Evolutionary conservation across 2,797 vertebrate genomes (phyloP).

Genomic region (Macroramphosus scolopax): DNA sequence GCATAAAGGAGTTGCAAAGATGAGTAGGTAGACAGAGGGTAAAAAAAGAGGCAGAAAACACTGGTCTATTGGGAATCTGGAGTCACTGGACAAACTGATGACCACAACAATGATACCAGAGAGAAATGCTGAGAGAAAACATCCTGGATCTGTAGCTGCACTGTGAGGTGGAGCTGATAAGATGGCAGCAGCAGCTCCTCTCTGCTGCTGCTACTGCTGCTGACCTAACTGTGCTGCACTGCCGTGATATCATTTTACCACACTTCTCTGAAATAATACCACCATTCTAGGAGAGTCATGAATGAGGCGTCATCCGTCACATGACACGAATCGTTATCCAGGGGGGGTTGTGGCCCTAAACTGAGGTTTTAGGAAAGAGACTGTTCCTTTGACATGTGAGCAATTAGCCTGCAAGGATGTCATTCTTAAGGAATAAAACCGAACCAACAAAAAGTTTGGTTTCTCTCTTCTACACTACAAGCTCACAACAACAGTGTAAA

Average conservation of each 20-base stretch:
- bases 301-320: conserved; percentile 27
- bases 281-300: conserved; percentile 10
- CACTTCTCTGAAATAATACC: conserved; percentile 45
- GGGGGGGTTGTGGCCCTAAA: too few species aligned
- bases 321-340: conserved; percentile 9
- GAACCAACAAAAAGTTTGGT: too few species aligned
- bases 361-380: too few species aligned
- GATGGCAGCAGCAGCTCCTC: neutral
- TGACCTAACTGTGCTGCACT: conserved; percentile 22
- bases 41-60: neutral
- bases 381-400: neutral
- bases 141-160: conserved; percentile 2
- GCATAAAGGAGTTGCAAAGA: neutral
- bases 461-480: too few species aligned
- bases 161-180: conserved; percentile 13
- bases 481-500: too few species aligned
- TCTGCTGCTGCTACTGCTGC: conserved; percentile 12
- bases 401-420: neutral
- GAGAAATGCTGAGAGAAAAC: conserved; percentile 4
- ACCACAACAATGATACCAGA: conserved; percentile 7
- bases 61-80: conserved; percentile 6
- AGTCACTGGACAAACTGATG: conserved; percentile 21
- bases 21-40: neutral
- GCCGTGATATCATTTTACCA: conserved; percentile 35
- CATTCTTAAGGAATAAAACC: too few species aligned